Evolutionary conservation across 2,888 invertebrate genomes (phyloP), one percentile per base, ranked within the genome.

Genomic region (Salticus scenicus): DNA sequence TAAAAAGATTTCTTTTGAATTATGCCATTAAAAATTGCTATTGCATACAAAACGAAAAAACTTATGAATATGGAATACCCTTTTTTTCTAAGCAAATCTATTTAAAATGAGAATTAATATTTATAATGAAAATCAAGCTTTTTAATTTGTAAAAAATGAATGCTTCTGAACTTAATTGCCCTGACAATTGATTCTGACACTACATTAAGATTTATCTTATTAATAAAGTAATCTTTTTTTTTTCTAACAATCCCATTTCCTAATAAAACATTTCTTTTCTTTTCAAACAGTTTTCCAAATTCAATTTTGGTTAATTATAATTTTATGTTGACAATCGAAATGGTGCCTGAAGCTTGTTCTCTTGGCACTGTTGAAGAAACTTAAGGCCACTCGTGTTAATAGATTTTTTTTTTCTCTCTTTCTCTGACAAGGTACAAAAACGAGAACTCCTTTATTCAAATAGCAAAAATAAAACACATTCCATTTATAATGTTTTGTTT

Each of bases 31-130:
- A n/a, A n/a, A n/a, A n/a, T n/a, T n/a, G n/a, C n/a, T n/a, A n/a
- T n/a, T n/a, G n/a, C n/a, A n/a, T n/a, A n/a, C n/a, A n/a, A n/a
- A 37, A 37, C 7, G 10, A 37, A 37, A 37, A 37, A 37, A 37
- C 4, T 4, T 37, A 7, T 37, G 37, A 37, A 37, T 7, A 37
- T 37, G 10, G 37, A 37, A 37, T 37, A 37, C 4, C 10, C 10
- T 37, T 37, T 37, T 37, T 37, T 7, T 37, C 37, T 37, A 7
- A 7, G 7, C 37, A 37, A 84, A 84, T 84, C 77, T 78, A 84
- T 84, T 84, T 84, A 84, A 84, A 84, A 73, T 78, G 78, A 84
- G 84, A 73, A 84, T 78, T 84, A 73, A 78, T 78, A 84, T 84
- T 78, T 78, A 84, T 84, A 74, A 84, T 78, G 78, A 69, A 70